Evolutionary conservation across 2,888 invertebrate species (phyloP).

Genomic region (Busseola fusca): DNA sequence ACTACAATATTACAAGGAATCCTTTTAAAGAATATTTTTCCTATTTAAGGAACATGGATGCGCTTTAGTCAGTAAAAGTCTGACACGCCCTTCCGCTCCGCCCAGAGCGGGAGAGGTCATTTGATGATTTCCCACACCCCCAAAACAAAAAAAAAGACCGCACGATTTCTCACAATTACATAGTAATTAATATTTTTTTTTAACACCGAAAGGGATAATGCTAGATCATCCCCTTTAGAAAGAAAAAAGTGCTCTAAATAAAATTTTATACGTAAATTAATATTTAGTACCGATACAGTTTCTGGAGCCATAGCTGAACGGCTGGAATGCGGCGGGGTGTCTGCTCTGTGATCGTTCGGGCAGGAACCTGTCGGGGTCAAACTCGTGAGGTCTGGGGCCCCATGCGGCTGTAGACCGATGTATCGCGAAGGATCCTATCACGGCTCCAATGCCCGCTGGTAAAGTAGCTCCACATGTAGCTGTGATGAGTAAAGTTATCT

Average conservation of each 20-base stretch:
- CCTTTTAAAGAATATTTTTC: not conserved
- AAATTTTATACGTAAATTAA: no score
- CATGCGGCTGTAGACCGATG: slow-evolving; percentile 86
- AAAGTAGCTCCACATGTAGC: slow-evolving; percentile 80
- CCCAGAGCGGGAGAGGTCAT: no score
- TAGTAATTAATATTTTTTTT: no score
- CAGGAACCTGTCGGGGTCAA: slow-evolving; percentile 90
- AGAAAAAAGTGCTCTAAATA: no score
- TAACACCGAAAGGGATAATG: no score
- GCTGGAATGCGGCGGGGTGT: slow-evolving; percentile 84
- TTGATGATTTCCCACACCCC: no score
- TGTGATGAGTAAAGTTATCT: slow-evolving; percentile 55
- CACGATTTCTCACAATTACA: not conserved
- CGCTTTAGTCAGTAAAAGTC: no score
- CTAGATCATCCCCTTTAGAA: no score
- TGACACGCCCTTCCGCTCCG: no score
- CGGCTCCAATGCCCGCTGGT: slow-evolving; percentile 83
- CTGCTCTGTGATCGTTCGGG: slow-evolving; percentile 82
- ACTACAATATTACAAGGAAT: not conserved
- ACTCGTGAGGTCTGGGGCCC: slow-evolving; percentile 88
- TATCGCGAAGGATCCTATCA: slow-evolving; percentile 80
- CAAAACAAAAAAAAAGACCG: no score
- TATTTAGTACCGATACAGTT: slow-evolving; percentile 81
- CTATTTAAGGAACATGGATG: no score
- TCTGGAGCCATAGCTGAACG: slow-evolving; percentile 86